Conservation (phyloP, 2,113 vertebrate species). For the Sapayoa aenigma region DNA sequence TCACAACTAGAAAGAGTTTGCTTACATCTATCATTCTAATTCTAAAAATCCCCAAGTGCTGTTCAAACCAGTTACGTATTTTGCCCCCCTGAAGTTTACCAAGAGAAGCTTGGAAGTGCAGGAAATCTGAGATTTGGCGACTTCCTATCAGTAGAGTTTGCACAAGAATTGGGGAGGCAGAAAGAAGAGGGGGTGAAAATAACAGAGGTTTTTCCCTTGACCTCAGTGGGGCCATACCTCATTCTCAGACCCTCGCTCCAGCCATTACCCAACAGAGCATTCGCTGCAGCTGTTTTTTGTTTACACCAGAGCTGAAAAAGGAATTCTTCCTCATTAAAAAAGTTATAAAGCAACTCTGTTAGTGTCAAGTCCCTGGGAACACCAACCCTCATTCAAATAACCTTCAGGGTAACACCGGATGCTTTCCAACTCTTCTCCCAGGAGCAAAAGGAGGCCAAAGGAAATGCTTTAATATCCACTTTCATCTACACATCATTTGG, state of each 20-base stretch:
- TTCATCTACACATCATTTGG: neutral
- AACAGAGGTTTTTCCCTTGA: neutral
- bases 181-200: neutral
- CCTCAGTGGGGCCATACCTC: neutral
- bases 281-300: conserved; percentile 24
- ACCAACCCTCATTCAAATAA: neutral
- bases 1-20: neutral
- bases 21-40: neutral
- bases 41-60: neutral
- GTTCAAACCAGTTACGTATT: neutral
- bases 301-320: conserved; percentile 23
- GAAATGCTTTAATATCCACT: neutral
- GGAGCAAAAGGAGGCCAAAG: neutral
- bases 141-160: neutral
- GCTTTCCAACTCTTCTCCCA: neutral
- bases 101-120: neutral
- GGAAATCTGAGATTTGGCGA: neutral
- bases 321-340: conserved; percentile 57
- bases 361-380: conserved; percentile 36
- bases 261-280: neutral
- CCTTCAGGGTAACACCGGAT: neutral
- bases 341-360: conserved; percentile 20
- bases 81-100: neutral
- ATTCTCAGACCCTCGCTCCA: neutral
- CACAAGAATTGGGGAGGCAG: neutral